Evolutionary conservation across 2,797 vertebrate genomes (phyloP).

Genomic region (Botia kubotai): DNA sequence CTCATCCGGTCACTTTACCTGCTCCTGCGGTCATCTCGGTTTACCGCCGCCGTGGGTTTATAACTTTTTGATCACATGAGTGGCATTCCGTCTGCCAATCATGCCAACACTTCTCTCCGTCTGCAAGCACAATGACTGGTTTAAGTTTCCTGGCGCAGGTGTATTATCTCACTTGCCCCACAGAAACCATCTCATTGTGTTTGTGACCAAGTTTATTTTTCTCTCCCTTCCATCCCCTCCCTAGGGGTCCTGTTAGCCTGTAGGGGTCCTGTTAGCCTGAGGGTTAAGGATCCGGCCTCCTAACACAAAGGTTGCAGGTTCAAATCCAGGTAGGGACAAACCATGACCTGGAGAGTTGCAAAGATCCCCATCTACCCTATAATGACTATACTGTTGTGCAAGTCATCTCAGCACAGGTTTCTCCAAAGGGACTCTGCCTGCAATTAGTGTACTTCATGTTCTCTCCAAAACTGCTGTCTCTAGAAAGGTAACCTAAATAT

Average conservation of each 20-base stretch:
- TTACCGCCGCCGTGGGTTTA: constrained; percentile 1
- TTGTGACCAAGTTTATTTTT: constrained; percentile 6
- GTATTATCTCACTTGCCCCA: background rate
- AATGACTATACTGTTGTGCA: constrained; percentile 23
- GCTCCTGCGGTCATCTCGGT: constrained; percentile 17
- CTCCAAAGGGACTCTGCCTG: constrained; percentile 9
- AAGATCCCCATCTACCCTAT: constrained; percentile 25
- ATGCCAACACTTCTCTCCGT: constrained; percentile 11
- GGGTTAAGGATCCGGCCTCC: constrained; percentile 8
- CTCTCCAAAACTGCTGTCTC: constrained; percentile 11
- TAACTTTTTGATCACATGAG: constrained; percentile 2
- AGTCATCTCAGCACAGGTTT: constrained; percentile 6
- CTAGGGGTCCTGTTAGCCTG: constrained; percentile 17
- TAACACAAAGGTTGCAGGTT: background rate
- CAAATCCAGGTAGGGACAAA: constrained; percentile 31
- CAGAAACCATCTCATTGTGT: background rate
- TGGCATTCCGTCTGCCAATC: background rate
- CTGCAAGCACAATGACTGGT: constrained; percentile 11
- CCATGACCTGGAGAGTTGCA: constrained; percentile 30
- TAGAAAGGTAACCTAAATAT: constrained; percentile 35
- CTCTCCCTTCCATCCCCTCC: background rate
- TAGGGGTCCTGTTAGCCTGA: constrained; percentile 13
- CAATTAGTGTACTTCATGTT: constrained; percentile 15
- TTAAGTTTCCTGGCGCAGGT: constrained; percentile 10
- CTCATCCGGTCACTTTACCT: constrained; percentile 16